Percentiles rank a stretch among this genome's conserved stretches.
These are phyloP conservation scores for Casuarius casuarius DNA, from an alignment of 2,113 vertebrate species.

Conservation along the genomic window DNA sequence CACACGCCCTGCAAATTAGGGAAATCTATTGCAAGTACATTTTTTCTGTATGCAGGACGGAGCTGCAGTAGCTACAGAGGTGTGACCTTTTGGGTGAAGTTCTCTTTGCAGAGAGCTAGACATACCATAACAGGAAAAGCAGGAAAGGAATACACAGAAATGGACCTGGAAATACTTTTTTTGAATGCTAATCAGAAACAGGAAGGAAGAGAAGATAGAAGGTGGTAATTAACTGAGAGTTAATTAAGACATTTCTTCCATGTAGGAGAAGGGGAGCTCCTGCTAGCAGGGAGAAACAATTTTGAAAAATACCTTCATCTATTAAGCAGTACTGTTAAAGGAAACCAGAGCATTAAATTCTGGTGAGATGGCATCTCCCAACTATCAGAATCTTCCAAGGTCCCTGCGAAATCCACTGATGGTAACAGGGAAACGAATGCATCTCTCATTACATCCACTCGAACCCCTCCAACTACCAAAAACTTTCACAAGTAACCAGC, in stretches of 20 bases:
- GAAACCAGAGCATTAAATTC: not conserved
- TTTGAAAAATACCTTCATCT: not conserved
- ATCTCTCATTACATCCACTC: not conserved
- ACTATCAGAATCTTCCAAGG: not conserved
- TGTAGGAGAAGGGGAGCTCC: not conserved
- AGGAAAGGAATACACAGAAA: not conserved
- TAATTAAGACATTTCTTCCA: not conserved
- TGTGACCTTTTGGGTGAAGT: not conserved
- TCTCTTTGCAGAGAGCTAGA: not conserved
- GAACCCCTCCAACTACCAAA: not conserved
- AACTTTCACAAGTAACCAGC: not conserved
- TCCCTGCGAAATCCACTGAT: not conserved
- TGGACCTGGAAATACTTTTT: not conserved
- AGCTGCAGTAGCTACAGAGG: not conserved
- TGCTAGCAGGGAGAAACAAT: not conserved
- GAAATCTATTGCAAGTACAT: too few relatives aligned
- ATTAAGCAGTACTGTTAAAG: not conserved
- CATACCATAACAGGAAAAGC: not conserved
- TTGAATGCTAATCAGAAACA: not conserved
- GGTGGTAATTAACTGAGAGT: not conserved
- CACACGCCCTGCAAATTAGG: not conserved
- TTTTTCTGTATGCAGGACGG: not conserved
- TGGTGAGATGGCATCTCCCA: not conserved
- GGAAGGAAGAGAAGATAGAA: not conserved
- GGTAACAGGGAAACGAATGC: not conserved